Percentiles rank a stretch among this genome's conserved stretches.
Conservation (phyloP, 1,140 invertebrate genomes). For the Euura lappo region DNA sequence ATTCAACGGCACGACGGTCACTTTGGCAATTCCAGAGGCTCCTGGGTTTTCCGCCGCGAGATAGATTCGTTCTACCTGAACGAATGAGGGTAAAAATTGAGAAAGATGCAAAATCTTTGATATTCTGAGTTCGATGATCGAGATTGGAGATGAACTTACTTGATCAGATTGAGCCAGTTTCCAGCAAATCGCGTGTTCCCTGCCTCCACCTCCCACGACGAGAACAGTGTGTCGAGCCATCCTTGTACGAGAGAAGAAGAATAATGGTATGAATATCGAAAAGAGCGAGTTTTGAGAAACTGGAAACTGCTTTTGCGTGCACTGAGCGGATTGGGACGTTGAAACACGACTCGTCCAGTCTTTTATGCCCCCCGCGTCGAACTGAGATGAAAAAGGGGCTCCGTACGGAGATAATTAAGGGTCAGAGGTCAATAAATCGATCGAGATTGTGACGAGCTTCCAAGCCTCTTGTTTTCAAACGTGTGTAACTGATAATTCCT, state of each 20-base stretch:
- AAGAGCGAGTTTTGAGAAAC: too few species aligned
- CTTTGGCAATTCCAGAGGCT: slow-evolving; percentile 73
- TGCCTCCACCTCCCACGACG: slow-evolving; percentile 90
- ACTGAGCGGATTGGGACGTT: too few species aligned
- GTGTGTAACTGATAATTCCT: neutral
- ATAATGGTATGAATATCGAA: neutral
- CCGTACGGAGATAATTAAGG: too few species aligned
- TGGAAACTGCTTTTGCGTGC: too few species aligned
- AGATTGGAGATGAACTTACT: slow-evolving; percentile 41
- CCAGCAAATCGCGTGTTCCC: slow-evolving; percentile 95
- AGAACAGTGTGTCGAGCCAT: slow-evolving; percentile 63
- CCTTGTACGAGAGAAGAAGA: neutral
- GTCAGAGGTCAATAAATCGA: neutral
- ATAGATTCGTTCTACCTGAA: slow-evolving; percentile 73
- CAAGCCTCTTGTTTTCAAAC: neutral
- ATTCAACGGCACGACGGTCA: slow-evolving; percentile 68
- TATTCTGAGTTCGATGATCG: too few species aligned
- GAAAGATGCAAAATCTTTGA: neutral
- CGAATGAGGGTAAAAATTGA: slow-evolving; percentile 15
- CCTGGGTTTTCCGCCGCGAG: slow-evolving; percentile 92
- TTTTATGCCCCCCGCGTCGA: too few species aligned
- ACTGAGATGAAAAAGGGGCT: too few species aligned
- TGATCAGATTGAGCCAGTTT: slow-evolving; percentile 82
- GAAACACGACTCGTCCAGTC: too few species aligned
- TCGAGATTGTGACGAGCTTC: neutral